Evolutionary conservation across 2,888 invertebrate genomes (phyloP).

Genomic region (Poecilus cupreus): DNA sequence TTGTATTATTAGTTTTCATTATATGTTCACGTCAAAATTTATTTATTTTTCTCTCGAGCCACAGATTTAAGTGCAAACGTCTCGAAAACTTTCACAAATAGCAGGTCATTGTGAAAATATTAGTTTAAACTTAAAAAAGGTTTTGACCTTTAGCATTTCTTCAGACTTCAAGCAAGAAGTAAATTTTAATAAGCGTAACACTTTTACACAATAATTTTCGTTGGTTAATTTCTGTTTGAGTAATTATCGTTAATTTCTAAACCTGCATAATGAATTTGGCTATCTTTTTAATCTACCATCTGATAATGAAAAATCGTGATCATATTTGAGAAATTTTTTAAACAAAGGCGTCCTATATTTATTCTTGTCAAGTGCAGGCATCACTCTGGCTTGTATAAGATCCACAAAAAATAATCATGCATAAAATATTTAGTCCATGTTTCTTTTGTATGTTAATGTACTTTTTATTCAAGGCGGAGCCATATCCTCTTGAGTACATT

Average conservation of each 20-base stretch:
- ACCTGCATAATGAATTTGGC: neutral
- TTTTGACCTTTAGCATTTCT: conserved; percentile 31
- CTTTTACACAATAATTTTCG: conserved; percentile 18
- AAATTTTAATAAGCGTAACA: conserved; percentile 6
- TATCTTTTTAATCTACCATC: conserved; percentile 10
- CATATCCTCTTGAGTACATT: neutral
- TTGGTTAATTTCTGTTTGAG: neutral
- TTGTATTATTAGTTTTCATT: too few relatives aligned
- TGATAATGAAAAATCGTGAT: neutral
- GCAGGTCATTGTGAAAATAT: conserved; percentile 34
- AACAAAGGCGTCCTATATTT: conserved; percentile 10
- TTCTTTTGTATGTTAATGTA: conserved; percentile 27
- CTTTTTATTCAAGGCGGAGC: conserved; percentile 11
- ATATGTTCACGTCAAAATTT: neutral
- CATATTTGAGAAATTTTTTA: neutral
- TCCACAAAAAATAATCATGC: conserved; percentile 3
- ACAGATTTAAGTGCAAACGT: neutral
- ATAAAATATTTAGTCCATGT: conserved; percentile 17
- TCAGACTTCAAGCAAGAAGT: neutral
- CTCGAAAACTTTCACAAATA: neutral
- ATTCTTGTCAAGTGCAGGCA: neutral
- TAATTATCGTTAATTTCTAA: neutral
- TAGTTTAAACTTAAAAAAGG: conserved; percentile 14
- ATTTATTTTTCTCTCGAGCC: conserved; percentile 5
- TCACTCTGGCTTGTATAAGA: neutral